Evolutionary conservation across 2,113 vertebrate genomes (phyloP), one percentile per base, ranked within the genome.

Genomic region (Sinocyclocheilus grahami): DNA sequence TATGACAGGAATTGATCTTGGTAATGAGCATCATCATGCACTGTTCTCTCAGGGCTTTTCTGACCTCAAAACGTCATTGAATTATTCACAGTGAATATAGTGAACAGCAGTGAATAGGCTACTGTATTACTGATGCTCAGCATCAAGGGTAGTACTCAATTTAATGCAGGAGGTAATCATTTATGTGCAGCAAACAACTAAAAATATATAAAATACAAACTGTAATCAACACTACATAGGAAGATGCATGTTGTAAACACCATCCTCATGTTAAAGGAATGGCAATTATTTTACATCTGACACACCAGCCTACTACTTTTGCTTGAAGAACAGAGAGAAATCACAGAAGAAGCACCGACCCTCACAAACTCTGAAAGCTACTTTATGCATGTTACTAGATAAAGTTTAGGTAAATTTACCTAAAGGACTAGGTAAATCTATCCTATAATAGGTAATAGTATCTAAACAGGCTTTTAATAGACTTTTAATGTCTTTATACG

Each of bases 131-230:
- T 60, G 62, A 80, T 71, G 24, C 48, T 78, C n/a, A 72, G 63
- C 81, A 84, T 51, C 74, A 87, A 39, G 79, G 82, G 63, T 12
- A 78, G 27, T 63, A 86, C 89, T 85, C 77, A 48, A 14, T 58
- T 46, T 1, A 62, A 14, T 53, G 3, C 12, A 55, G 5, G 42
- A 74, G 53, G 39, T 65, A 27, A 67, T 9, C 16, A 10, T 58
- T n/a, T 58, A 37, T 37, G 9, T 58, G 53, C 30, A 78, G 14
- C 0, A 55, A 85, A 65, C 27, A 33, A 55, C 33, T 1, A 42
- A 51, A 20, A 27, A 83, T 1, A 12, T 12, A 27, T 30, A 78
- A 42, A 51, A 48, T 22, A 7, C 22, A 75, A 46, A 42, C 72
- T 48, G 8, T 3, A 76, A 60, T 46, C 5, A 60, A 77, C 46